Conservation (phyloP, 2,797 vertebrate species). For the Meda fulgida region DNA sequence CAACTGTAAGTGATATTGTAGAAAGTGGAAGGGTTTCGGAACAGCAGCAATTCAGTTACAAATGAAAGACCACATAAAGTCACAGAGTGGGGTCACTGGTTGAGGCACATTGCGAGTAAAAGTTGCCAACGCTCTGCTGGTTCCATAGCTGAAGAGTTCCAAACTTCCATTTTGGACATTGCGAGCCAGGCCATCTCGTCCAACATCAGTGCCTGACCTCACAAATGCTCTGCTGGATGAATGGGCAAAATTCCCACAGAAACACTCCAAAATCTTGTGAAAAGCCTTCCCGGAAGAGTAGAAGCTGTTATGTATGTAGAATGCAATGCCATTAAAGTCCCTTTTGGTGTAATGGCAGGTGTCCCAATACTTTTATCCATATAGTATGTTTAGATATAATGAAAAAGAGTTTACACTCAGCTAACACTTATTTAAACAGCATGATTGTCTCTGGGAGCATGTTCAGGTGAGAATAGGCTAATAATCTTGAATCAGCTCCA, state of each 20-base stretch:
- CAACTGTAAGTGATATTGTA: too few relatives aligned
- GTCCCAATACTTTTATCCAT: neutral
- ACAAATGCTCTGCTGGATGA: neutral
- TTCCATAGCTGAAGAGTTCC: too few relatives aligned
- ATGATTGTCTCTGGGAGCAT: neutral
- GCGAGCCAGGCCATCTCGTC: neutral
- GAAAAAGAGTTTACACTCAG: neutral
- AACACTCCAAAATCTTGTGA: neutral
- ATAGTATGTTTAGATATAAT: neutral
- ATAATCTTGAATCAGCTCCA: constrained; percentile 56
- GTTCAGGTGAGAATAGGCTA: constrained; percentile 44
- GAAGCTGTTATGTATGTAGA: neutral
- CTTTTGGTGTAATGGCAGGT: neutral
- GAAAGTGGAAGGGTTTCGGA: too few relatives aligned
- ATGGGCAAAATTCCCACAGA: neutral
- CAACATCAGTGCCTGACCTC: neutral
- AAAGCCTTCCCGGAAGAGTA: neutral
- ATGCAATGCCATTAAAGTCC: neutral
- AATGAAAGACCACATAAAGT: too few relatives aligned
- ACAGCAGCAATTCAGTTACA: too few relatives aligned
- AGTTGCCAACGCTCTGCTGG: too few relatives aligned
- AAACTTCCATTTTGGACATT: neutral
- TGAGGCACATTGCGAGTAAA: too few relatives aligned
- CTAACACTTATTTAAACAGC: neutral
- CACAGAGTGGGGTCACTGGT: too few relatives aligned